phyloP scores from a whole-genome alignment of 2,113 vertebrate species.

The Apistogramma diplotaenia region DNA sequence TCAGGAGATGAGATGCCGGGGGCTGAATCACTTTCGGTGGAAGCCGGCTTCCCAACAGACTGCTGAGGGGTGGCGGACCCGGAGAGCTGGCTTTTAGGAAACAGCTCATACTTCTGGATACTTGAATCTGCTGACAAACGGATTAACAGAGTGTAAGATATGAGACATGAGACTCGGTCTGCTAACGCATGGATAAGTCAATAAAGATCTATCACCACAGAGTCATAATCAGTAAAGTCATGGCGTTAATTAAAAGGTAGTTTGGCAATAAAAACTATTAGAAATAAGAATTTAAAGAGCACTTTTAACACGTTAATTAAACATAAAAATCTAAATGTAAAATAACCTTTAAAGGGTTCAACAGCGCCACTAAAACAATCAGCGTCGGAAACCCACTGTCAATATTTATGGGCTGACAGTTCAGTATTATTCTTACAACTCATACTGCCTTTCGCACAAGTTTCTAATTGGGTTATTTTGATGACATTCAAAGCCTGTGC shows the following conservation, averaged over 20 bases:
- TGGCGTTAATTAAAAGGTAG: not conserved
- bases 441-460: too few species aligned
- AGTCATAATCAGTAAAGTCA: not conserved
- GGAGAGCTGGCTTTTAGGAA: conserved; percentile 86
- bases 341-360: not conserved
- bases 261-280: accelerated
- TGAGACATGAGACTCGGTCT: not conserved
- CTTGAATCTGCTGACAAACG: conserved; percentile 81
- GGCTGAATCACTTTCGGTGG: conserved; percentile 86
- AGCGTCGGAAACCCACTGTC: not conserved
- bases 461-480: too few species aligned
- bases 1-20: conserved; percentile 93
- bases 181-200: not conserved
- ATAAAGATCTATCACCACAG: not conserved
- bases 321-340: not conserved
- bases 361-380: too few species aligned
- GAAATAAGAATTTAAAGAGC: not conserved
- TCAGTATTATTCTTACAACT: not conserved
- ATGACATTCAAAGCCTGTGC: not conserved
- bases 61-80: conserved; percentile 84
- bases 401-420: not conserved
- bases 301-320: not conserved
- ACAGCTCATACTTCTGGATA: conserved; percentile 95
- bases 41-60: conserved; percentile 79
- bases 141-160: not conserved